phyloP scores from a whole-genome alignment of 2,113 vertebrate species.

The Oryzias woworae region DNA sequence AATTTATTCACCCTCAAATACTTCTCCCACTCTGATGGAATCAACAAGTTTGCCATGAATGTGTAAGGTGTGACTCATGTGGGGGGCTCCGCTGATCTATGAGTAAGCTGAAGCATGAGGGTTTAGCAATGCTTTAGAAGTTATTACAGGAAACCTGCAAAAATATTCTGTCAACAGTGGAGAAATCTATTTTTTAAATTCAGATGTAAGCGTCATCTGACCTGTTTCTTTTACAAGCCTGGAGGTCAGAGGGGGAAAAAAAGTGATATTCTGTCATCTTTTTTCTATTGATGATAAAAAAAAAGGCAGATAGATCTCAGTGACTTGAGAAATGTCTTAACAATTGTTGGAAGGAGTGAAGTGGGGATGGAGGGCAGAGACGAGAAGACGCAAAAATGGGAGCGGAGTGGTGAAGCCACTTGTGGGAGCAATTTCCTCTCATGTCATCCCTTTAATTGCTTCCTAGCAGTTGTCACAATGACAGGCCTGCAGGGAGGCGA shows the following conservation, averaged over 20 bases:
- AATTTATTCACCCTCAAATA: too few species aligned
- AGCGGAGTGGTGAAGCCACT: constrained; percentile 57
- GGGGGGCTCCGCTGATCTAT: too few species aligned
- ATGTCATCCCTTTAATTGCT: constrained; percentile 73
- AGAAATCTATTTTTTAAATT: too few species aligned
- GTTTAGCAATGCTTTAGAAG: too few species aligned
- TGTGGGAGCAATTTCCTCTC: constrained; percentile 65
- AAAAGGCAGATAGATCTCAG: constrained; percentile 13
- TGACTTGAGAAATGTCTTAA: constrained; percentile 40
- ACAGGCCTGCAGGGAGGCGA: constrained; percentile 61
- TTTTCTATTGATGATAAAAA: constrained; percentile 8
- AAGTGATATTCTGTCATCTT: constrained; percentile 9
- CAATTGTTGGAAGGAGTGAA: not conserved
- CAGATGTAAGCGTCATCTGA: not conserved
- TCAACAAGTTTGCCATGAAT: too few species aligned
- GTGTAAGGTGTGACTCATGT: too few species aligned
- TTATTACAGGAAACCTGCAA: too few species aligned
- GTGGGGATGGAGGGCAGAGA: constrained; percentile 42
- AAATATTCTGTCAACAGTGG: too few species aligned
- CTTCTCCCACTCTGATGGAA: too few species aligned
- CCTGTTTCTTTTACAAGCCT: constrained; percentile 26
- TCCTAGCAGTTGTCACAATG: constrained; percentile 68
- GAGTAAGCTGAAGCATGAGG: too few species aligned
- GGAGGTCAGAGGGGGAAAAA: not conserved
- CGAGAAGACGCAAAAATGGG: constrained; percentile 57